phyloP scores from a whole-genome alignment of 2,113 vertebrate species.

The Spheniscus mendiculus region DNA sequence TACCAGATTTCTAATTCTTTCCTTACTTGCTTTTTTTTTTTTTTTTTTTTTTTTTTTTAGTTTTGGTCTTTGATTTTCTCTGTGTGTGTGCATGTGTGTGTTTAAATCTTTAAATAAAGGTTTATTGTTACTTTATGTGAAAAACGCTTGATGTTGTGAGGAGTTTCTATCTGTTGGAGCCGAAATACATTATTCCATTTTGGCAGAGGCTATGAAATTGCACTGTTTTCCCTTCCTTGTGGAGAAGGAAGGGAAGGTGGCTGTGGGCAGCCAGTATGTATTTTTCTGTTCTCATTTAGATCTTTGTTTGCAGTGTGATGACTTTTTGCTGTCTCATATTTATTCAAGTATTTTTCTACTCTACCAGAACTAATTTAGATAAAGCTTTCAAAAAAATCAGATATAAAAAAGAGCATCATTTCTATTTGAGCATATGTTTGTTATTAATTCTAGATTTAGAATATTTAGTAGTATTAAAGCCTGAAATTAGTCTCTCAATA shows the following conservation, averaged over 20 bases:
- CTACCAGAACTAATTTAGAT: background rate
- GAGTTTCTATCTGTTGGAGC: background rate
- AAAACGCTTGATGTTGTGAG: background rate
- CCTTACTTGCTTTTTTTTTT: background rate
- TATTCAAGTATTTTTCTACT: background rate
- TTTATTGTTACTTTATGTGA: background rate
- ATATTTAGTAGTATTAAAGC: background rate
- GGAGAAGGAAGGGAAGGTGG: background rate
- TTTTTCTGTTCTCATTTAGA: background rate
- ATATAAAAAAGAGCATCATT: background rate
- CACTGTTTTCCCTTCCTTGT: background rate
- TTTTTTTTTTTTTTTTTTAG: background rate
- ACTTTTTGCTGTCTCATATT: background rate
- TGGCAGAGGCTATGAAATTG: background rate
- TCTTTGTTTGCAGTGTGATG: background rate
- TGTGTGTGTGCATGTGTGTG: fast-evolving
- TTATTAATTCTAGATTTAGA: background rate
- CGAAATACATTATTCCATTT: background rate
- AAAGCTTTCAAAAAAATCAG: background rate
- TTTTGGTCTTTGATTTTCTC: background rate
- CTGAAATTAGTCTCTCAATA: background rate
- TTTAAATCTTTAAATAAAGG: background rate
- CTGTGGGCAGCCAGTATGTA: background rate
- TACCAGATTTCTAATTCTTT: background rate
- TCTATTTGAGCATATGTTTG: background rate